These are phyloP conservation scores for Apoda limacodes DNA, from an alignment of 2,888 invertebrate species.

Conservation along the genomic window DNA sequence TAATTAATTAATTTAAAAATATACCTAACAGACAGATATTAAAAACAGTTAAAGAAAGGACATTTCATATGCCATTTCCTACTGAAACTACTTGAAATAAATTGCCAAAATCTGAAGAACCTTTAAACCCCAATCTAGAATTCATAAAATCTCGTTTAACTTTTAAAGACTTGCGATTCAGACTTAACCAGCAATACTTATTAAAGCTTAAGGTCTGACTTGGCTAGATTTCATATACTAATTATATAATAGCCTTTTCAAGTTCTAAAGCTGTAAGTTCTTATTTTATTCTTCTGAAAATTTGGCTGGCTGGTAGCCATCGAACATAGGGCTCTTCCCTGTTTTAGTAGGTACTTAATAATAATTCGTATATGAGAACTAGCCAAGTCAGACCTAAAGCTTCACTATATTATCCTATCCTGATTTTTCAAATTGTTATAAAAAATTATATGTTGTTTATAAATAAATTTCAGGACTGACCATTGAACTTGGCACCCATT, in stretches of 20 bases:
- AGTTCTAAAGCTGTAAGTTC: neutral
- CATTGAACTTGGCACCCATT: neutral
- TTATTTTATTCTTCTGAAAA: neutral
- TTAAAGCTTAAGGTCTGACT: neutral
- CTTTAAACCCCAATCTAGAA: slow-evolving; percentile 5
- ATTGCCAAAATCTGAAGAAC: slow-evolving; percentile 2
- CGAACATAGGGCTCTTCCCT: no score
- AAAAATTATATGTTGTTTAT: neutral
- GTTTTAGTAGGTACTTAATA: no score
- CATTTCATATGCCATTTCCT: slow-evolving; percentile 1
- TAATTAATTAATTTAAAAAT: no score
- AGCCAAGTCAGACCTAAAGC: no score
- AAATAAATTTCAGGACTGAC: neutral
- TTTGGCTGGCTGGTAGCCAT: no score
- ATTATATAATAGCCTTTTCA: neutral
- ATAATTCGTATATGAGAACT: no score
- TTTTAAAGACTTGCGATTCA: no score
- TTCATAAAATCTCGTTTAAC: no score
- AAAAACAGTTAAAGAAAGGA: neutral
- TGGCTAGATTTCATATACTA: neutral
- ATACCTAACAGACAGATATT: slow-evolving; percentile 1
- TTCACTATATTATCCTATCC: no score
- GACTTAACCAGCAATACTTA: no score
- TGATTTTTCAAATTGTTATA: neutral
- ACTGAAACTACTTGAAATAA: slow-evolving; percentile 1